These are phyloP conservation scores for Catharus fuscescens DNA, from an alignment of 2,113 vertebrate genomes.

Conservation along the genomic window DNA sequence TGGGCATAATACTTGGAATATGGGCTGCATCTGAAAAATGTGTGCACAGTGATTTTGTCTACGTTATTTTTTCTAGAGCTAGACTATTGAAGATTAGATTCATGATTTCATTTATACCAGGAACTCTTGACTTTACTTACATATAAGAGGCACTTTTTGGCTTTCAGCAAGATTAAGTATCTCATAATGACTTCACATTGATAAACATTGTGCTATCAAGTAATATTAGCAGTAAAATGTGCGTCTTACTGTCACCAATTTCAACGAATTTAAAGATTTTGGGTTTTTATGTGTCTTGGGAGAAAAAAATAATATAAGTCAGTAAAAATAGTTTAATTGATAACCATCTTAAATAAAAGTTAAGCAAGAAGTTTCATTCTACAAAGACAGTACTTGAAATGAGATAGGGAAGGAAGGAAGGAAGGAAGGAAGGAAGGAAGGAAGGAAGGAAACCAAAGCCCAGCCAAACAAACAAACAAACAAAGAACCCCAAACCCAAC, in stretches of 20 bases:
- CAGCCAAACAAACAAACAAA: neutral
- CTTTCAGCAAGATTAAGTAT: neutral
- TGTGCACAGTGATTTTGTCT: neutral
- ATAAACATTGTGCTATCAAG: neutral
- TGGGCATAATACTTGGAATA: neutral
- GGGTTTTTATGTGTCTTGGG: neutral
- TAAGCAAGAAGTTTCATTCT: neutral
- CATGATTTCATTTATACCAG: neutral
- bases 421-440: neutral
- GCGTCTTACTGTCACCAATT: neutral
- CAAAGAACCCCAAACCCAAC: accelerated
- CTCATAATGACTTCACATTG: neutral
- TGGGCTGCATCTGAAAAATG: neutral
- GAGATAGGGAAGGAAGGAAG: neutral
- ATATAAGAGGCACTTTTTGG: neutral
- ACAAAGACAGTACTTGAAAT: neutral
- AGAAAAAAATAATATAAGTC: neutral
- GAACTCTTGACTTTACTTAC: neutral
- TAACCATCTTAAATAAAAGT: neutral
- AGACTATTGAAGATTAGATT: neutral
- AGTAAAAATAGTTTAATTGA: neutral
- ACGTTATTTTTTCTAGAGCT: neutral
- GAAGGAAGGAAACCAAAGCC: neutral
- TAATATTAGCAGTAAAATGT: neutral
- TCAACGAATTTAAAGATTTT: neutral